Evolutionary conservation across 2,888 invertebrate genomes (phyloP).

Genomic region (Ypsolopha sequella): DNA sequence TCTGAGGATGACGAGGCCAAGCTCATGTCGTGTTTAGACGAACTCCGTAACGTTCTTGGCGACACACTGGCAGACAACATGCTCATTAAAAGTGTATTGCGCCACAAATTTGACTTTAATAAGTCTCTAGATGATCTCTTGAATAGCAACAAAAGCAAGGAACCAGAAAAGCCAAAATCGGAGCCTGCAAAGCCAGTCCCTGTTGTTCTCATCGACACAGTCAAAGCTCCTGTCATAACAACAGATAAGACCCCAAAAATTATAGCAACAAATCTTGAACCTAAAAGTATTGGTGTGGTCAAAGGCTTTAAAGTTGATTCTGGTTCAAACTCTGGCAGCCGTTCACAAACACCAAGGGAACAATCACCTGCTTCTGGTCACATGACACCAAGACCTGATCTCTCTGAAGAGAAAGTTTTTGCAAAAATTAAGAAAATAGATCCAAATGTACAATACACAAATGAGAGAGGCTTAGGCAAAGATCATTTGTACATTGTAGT

Average conservation of each 20-base stretch:
- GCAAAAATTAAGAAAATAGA: constrained; percentile 65
- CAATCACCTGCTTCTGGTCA: constrained; percentile 78
- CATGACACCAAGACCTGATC: constrained; percentile 48
- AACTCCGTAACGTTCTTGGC: constrained; percentile 84
- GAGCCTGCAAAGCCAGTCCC: constrained; percentile 26
- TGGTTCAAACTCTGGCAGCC: constrained; percentile 29
- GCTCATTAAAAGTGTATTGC: constrained; percentile 79
- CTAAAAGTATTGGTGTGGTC: constrained; percentile 42
- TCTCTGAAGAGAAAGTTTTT: constrained; percentile 48
- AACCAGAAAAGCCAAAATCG: constrained; percentile 17
- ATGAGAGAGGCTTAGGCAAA: constrained; percentile 84
- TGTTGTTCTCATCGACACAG: constrained; percentile 26
- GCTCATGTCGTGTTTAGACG: constrained; percentile 86
- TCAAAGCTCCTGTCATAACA: constrained; percentile 34
- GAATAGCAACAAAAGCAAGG: constrained; percentile 48
- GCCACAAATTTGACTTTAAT: constrained; percentile 79
- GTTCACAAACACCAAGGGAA: constrained; percentile 72
- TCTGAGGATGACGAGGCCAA: constrained; percentile 79
- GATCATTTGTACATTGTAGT: constrained; percentile 92
- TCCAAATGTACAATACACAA: constrained; percentile 74
- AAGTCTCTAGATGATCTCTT: constrained; percentile 81
- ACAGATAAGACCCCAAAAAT: constrained; percentile 39
- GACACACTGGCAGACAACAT: constrained; percentile 80
- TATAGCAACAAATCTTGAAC: constrained; percentile 53
- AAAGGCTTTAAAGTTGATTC: constrained; percentile 72